Conservation (phyloP, 2,797 vertebrate genomes). For the Melanotaenia nigrans region DNA sequence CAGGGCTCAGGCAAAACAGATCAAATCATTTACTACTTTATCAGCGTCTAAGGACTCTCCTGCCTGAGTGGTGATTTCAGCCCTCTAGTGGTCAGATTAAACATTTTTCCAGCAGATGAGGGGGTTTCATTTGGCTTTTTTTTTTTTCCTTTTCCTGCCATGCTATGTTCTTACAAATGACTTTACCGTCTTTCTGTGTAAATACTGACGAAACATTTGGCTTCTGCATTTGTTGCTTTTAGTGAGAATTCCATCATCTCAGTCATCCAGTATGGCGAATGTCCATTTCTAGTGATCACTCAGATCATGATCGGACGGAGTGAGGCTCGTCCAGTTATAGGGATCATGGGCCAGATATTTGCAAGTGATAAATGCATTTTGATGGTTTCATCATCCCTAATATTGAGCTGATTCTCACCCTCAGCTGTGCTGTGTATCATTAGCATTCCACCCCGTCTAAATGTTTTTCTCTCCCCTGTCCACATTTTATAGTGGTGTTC, state of each 20-base stretch:
- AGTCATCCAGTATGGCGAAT: constrained; percentile 5
- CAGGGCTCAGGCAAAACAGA: constrained; percentile 20
- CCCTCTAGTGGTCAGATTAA: constrained; percentile 72
- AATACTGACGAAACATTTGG: constrained; percentile 36
- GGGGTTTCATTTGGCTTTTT: not conserved
- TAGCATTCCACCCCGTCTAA: not conserved
- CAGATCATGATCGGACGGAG: not conserved
- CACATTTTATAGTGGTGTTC: not conserved
- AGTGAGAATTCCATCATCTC: constrained; percentile 21
- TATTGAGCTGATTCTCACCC: constrained; percentile 14
- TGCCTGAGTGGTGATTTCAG: constrained; percentile 35
- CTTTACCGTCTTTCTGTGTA: constrained; percentile 5
- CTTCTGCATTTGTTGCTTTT: constrained; percentile 19
- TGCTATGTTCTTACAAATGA: constrained; percentile 32
- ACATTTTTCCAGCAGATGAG: constrained; percentile 16
- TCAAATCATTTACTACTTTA: constrained; percentile 17
- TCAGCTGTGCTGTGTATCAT: not conserved
- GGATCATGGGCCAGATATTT: constrained; percentile 18
- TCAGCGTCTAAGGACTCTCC: constrained; percentile 1
- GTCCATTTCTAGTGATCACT: not conserved
- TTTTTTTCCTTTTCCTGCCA: not conserved
- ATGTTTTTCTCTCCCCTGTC: not conserved
- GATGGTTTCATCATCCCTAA: constrained; percentile 17
- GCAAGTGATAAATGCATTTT: constrained; percentile 11
- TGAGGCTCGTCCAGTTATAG: not conserved